phyloP scores from a whole-genome alignment of 2,888 invertebrate genomes.

The Lithophane socia region DNA sequence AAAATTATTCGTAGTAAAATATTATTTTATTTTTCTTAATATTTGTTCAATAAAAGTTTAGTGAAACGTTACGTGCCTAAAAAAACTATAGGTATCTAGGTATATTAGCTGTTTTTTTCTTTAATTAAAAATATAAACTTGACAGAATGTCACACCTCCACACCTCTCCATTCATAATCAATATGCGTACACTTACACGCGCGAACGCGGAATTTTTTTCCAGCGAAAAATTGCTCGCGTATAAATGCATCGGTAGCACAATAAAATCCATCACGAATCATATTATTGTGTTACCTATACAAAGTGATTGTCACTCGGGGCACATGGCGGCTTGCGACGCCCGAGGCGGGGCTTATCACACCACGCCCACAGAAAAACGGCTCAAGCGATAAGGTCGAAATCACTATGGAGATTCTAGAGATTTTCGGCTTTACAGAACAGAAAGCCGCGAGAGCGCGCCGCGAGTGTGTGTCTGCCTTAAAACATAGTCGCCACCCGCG shows the following conservation, averaged over 20 bases:
- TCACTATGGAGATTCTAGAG: conserved; percentile 83
- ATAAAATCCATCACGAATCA: conserved; percentile 90
- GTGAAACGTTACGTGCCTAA: not conserved
- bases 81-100: not conserved
- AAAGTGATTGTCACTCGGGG: conserved; percentile 90
- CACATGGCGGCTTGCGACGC: conserved; percentile 84
- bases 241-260: conserved; percentile 88
- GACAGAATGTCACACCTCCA: too few species aligned
- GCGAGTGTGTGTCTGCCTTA: conserved; percentile 82
- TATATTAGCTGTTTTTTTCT: not conserved
- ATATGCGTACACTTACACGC: conserved; percentile 44
- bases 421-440: conserved; percentile 87
- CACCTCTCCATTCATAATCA: conserved; percentile 40
- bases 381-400: conserved; percentile 87
- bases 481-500: conserved; percentile 84
- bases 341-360: conserved; percentile 79
- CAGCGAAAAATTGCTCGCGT: conserved; percentile 79
- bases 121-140: not conserved
- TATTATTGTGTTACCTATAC: conserved; percentile 91
- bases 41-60: not conserved
- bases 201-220: conserved; percentile 63
- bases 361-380: conserved; percentile 84
- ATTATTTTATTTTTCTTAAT: too few species aligned
- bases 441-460: conserved; percentile 76
- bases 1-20: not conserved